Conservation (phyloP, 92 coral and sea anemone species). For the Epizoanthus stellaris region DNA sequence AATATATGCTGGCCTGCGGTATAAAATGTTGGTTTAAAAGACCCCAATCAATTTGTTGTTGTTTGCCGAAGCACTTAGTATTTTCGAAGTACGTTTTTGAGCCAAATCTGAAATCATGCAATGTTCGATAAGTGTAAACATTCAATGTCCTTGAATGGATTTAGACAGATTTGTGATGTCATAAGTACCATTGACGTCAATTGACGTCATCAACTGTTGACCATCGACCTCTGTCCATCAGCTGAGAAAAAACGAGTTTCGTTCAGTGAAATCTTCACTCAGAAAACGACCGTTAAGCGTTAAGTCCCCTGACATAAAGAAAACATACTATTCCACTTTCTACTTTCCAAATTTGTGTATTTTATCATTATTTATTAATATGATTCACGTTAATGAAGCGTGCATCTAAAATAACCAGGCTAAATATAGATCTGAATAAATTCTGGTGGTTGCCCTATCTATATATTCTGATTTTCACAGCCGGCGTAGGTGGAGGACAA, state of each 20-base stretch:
- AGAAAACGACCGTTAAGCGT: constrained; percentile 21
- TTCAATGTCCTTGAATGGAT: constrained; percentile 5
- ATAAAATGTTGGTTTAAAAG: background rate
- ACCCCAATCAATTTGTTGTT: background rate
- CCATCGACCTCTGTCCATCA: constrained; percentile 25
- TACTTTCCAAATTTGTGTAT: background rate
- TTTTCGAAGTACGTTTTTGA: background rate
- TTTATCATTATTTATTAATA: constrained; percentile 40
- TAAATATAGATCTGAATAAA: constrained; percentile 41
- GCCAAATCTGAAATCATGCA: background rate
- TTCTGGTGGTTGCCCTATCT: constrained; percentile 7
- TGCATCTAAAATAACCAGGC: constrained; percentile 39
- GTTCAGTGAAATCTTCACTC: constrained; percentile 8
- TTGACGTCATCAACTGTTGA: constrained; percentile 67
- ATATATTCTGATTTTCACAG: constrained; percentile 47
- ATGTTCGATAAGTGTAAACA: constrained; percentile 22
- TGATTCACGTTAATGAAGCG: background rate
- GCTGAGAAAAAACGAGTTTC: constrained; percentile 1
- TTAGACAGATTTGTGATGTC: constrained; percentile 32
- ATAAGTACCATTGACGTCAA: constrained; percentile 74
- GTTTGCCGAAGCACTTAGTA: constrained; percentile 20
- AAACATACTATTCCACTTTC: background rate
- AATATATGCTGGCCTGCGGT: too few relatives aligned
- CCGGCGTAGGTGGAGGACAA: constrained; percentile 48
- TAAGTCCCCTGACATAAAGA: constrained; percentile 12